Evolutionary conservation across 2,113 vertebrate species (phyloP).

Genomic region (Catagonus wagneri): DNA sequence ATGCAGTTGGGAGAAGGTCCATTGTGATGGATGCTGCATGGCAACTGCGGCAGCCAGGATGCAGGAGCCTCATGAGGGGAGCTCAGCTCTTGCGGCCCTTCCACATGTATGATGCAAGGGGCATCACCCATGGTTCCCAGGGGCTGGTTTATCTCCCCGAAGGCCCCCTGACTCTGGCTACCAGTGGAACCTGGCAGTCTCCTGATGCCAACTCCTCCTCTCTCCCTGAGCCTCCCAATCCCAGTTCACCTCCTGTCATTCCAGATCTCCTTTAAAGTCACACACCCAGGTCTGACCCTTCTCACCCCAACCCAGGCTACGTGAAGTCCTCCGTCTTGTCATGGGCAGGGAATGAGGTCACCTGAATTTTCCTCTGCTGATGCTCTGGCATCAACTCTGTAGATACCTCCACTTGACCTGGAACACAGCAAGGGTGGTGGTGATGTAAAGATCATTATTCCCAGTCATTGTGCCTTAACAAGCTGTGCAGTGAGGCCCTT

Average conservation of each 20-base stretch:
- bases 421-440: not conserved
- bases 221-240: not conserved
- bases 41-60: not conserved
- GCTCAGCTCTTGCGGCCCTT: not conserved
- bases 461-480: not conserved
- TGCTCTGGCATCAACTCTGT: not conserved
- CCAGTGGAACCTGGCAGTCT: not conserved
- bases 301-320: accelerated
- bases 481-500: not conserved
- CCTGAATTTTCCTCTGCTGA: not conserved
- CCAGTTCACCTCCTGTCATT: not conserved
- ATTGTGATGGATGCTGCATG: not conserved
- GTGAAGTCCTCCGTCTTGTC: not conserved
- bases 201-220: not conserved
- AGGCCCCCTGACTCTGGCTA: not conserved
- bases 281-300: accelerated
- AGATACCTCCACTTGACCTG: not conserved
- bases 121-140: not conserved
- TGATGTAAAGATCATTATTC: not conserved
- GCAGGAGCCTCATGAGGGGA: not conserved
- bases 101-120: not conserved
- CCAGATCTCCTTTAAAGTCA: not conserved
- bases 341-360: not conserved
- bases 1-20: not conserved
- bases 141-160: not conserved